Base-by-base conservation (phyloP, 1,140 invertebrate species). In the Caerostris extrusa region DNA sequence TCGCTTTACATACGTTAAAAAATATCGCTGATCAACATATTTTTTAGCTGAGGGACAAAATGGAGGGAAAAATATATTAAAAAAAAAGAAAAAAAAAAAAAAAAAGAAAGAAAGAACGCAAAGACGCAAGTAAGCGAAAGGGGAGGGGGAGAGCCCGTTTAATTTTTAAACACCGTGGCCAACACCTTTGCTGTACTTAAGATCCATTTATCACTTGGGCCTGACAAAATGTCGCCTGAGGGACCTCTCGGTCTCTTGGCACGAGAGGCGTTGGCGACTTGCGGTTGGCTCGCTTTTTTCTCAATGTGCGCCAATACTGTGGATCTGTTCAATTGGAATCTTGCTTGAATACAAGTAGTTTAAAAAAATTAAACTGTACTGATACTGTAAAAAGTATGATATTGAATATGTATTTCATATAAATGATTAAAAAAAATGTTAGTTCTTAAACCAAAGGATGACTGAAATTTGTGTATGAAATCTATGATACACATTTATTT, bases 161-260 rank as follows among this genome's bases (percentile, higher is more conserved):
- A 93, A 93, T 93, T 93, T 87, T 93, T 93, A 93, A 93, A 93
- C 91, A 86, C 91, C 85, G 85, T 88, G 56, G 91, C 83, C 91
- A 93, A 93, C 91, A 93, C 91, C 91, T 93, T 90, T 77, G 83
- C 83, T 19, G 83, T 60, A 87, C 83, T 93, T 93, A 93, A 55
- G 85, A 87, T 87, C 56, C 91, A 93, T 93, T 88, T 81, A 88
- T 93, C 91, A 93, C 64, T n/a, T n/a, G 61, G 34, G 7, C 64
- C 91, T 93, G 91, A 93, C 91, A 93, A 93, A 93, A 93, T 55
- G 85, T 93, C 90, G 81, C 90, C 77, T 10, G 14, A 55, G 81
- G 90, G 60, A 17, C 2, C 56, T n/a, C 55, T 90, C 19, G 12
- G 50, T 7, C 88, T 71, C n/a, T 61, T 56, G 90, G 90, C 90